These are phyloP conservation scores for Eupithecia abbreviata DNA, from an alignment of 2,888 invertebrate genomes.

Conservation along the genomic window DNA sequence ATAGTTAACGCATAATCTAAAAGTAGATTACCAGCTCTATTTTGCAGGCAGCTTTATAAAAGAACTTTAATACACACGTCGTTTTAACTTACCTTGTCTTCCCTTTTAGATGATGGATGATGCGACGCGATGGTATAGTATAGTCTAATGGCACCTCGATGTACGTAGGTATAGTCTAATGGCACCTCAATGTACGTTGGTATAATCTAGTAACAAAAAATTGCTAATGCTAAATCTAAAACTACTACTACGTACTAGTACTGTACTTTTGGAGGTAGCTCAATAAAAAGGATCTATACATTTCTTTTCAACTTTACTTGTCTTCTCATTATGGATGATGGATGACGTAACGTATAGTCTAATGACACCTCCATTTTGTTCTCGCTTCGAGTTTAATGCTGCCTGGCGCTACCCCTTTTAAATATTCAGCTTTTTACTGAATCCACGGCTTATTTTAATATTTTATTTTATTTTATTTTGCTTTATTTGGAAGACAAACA, in stretches of 20 bases:
- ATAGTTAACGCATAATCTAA: no score
- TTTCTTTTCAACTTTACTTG: background rate
- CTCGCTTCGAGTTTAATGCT: slow-evolving; percentile 64
- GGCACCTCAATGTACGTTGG: no score
- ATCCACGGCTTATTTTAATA: background rate
- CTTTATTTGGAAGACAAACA: no score
- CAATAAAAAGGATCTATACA: background rate
- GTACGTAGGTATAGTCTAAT: no score
- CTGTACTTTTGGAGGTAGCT: background rate
- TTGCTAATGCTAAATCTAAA: background rate
- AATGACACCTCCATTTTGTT: slow-evolving; percentile 64
- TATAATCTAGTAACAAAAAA: background rate
- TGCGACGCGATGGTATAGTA: no score
- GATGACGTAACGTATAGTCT: slow-evolving; percentile 50
- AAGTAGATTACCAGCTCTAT: no score
- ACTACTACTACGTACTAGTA: background rate
- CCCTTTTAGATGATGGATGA: no score
- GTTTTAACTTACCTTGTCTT: no score
- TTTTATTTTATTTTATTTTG: no score
- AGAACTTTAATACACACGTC: no score
- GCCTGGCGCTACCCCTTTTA: slow-evolving; percentile 62
- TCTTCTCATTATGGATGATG: slow-evolving; percentile 54
- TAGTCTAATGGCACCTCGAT: no score
- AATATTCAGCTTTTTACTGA: slow-evolving; percentile 61
- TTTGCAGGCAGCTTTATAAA: no score